Conservation (phyloP, 2,113 vertebrate genomes). For the Charina bottae region DNA sequence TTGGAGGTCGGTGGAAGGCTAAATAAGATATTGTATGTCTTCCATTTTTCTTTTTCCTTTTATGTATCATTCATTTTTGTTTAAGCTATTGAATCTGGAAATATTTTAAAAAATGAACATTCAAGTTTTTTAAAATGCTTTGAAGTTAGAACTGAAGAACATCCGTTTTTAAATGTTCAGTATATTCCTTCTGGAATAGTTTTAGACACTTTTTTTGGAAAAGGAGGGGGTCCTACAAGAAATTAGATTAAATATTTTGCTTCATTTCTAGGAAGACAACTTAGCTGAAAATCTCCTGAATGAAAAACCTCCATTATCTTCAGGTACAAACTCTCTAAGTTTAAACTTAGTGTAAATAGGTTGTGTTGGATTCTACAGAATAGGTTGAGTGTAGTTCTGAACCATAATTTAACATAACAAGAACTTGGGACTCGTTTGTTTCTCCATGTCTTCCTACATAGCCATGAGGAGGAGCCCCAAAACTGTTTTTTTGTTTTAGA, state of each 20-base stretch:
- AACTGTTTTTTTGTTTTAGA: background rate
- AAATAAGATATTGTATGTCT: background rate
- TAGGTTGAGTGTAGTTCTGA: background rate
- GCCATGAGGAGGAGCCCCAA: background rate
- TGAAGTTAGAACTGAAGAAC: background rate
- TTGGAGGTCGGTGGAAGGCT: background rate
- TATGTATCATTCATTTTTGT: background rate
- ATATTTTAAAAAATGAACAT: background rate
- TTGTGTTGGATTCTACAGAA: slow-evolving; percentile 1
- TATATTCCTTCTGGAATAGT: background rate
- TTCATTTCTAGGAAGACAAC: slow-evolving; percentile 66
- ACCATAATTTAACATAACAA: background rate
- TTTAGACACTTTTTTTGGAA: background rate
- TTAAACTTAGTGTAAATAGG: background rate
- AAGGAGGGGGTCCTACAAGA: background rate
- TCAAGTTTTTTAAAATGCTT: background rate
- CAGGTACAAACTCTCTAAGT: slow-evolving; percentile 74
- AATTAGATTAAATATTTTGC: background rate
- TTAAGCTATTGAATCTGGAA: background rate
- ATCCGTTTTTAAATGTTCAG: background rate
- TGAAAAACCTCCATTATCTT: slow-evolving; percentile 68
- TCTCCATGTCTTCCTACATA: background rate
- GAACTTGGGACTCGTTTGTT: background rate
- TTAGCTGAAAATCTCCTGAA: slow-evolving; percentile 42
- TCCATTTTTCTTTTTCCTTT: background rate